phyloP scores from a whole-genome alignment of 2,888 invertebrate species.

The Tetragnatha montana region DNA sequence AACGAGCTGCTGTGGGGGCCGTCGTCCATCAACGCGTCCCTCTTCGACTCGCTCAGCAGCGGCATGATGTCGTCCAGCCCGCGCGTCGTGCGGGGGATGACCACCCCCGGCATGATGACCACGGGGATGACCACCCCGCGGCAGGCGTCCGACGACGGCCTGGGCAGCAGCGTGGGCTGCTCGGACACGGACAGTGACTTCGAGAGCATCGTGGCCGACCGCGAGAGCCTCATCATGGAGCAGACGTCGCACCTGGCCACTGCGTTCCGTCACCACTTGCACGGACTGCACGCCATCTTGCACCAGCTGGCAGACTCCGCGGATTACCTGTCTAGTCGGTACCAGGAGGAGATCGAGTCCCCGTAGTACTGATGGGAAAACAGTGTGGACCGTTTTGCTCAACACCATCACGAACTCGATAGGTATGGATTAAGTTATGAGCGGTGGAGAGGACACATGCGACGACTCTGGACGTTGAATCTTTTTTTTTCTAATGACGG shows the following conservation, averaged over 20 bases:
- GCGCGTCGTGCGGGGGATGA: constrained; percentile 40
- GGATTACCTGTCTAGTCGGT: constrained; percentile 75
- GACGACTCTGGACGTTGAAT: no score
- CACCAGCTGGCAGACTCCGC: constrained; percentile 76
- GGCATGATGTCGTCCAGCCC: constrained; percentile 64
- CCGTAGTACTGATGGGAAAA: constrained; percentile 27
- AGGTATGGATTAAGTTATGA: neutral
- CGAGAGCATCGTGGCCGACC: constrained; percentile 72
- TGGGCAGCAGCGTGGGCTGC: constrained; percentile 72
- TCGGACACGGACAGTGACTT: constrained; percentile 73
- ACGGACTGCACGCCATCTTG: constrained; percentile 75
- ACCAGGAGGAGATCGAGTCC: constrained; percentile 75
- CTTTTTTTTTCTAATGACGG: no score
- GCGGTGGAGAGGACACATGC: neutral
- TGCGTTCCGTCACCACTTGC: constrained; percentile 75
- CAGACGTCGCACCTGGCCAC: constrained; percentile 74
- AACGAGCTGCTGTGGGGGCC: constrained; percentile 75
- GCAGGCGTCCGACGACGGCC: constrained; percentile 72
- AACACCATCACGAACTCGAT: neutral
- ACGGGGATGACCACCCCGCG: constrained; percentile 66
- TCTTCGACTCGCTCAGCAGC: constrained; percentile 59
- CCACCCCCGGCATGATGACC: constrained; percentile 47
- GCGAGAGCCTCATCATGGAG: constrained; percentile 71
- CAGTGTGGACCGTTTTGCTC: neutral
- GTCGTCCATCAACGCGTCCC: constrained; percentile 39